Evolutionary conservation across 1,140 invertebrate species (phyloP).

Genomic region (Cotesia glomerata): DNA sequence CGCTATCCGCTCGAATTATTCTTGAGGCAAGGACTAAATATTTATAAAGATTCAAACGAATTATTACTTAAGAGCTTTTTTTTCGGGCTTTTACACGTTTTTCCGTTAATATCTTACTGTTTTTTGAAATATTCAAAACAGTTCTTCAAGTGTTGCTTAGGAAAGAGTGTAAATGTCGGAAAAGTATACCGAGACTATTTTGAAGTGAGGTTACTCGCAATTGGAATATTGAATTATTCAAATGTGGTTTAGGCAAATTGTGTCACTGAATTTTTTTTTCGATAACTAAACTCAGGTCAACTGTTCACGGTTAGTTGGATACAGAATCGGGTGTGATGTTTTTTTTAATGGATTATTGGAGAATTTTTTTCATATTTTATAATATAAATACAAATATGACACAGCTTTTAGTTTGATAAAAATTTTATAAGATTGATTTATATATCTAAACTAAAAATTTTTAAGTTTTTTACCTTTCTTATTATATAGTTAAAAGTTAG

Average conservation of each 20-base stretch:
- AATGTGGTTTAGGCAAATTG: conserved; percentile 23
- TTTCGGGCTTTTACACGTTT: no score
- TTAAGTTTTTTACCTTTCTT: no score
- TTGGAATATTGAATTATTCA: conserved; percentile 24
- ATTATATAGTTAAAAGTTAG: no score
- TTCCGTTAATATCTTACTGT: no score
- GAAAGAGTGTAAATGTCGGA: background rate
- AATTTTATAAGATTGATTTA: no score
- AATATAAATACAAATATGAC: background rate
- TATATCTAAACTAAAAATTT: no score
- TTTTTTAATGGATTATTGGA: background rate
- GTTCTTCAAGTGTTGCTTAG: background rate
- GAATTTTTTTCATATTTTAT: no score
- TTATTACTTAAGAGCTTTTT: background rate
- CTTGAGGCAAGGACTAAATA: background rate
- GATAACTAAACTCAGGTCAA: background rate
- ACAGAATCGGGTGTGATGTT: background rate
- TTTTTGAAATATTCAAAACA: no score
- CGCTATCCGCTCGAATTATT: conserved; percentile 14
- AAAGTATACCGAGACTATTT: background rate
- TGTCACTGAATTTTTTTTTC: background rate
- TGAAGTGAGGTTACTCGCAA: background rate
- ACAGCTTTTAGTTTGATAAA: no score
- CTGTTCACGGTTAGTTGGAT: background rate
- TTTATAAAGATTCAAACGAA: background rate